Conservation (phyloP, 2,797 vertebrate genomes). For the Microctenopoma steveboyesi region DNA sequence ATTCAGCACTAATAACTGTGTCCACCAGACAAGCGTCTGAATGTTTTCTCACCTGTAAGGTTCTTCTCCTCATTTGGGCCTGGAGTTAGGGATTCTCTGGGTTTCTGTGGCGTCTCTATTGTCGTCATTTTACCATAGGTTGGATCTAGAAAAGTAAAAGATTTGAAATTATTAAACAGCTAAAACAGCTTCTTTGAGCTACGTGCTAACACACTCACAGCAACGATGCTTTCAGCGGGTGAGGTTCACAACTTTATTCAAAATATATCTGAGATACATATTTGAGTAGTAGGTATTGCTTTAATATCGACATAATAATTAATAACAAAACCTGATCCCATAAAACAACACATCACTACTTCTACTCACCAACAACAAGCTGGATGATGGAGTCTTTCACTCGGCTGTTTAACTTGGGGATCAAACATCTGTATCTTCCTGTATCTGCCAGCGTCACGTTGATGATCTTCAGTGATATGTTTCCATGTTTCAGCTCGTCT, state of each 20-base stretch:
- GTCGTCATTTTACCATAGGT: accelerated
- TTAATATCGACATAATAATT: no score
- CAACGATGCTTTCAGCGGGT: no score
- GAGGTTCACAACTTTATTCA: no score
- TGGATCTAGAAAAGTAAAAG: constrained; percentile 18
- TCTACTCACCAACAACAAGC: constrained; percentile 34
- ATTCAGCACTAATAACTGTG: background rate
- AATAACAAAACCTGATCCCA: no score
- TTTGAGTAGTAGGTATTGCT: no score
- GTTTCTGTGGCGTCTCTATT: background rate
- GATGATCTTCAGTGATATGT: constrained; percentile 36
- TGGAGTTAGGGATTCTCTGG: accelerated
- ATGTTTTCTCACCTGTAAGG: background rate
- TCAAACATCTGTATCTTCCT: constrained; percentile 34
- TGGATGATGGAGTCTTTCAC: accelerated
- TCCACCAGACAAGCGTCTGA: no score
- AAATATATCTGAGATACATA: no score
- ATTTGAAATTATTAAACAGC: background rate
- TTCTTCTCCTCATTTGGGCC: accelerated
- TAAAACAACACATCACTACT: background rate
- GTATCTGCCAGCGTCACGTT: constrained; percentile 18
- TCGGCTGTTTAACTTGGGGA: background rate
- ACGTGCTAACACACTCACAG: no score
- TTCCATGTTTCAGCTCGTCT: constrained; percentile 1
- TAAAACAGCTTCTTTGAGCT: no score